These are phyloP conservation scores for Tauraco erythrolophus DNA, from an alignment of 2,113 vertebrate genomes.

Conservation along the genomic window DNA sequence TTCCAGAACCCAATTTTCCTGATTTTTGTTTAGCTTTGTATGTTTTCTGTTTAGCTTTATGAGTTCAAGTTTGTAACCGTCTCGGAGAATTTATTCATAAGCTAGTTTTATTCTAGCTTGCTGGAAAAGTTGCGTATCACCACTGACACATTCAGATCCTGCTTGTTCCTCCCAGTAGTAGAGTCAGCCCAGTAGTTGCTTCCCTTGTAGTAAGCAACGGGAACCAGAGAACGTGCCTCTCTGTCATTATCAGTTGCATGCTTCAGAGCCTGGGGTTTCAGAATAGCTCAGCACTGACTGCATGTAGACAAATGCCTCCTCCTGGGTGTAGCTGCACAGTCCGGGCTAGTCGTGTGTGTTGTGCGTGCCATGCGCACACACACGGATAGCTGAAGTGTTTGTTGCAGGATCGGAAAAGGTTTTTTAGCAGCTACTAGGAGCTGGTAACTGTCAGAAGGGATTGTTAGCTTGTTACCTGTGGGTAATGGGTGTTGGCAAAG, in stretches of 20 bases:
- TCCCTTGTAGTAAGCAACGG: not conserved
- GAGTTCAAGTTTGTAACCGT: not conserved
- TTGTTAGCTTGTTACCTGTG: not conserved
- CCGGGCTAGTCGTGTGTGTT: not conserved
- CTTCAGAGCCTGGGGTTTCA: not conserved
- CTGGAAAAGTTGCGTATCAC: constrained; percentile 34
- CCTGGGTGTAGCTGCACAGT: not conserved
- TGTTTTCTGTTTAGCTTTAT: not conserved
- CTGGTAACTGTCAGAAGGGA: not conserved
- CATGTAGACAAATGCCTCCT: not conserved
- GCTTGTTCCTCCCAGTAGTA: not conserved
- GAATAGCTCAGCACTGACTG: constrained; percentile 24
- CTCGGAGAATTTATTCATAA: not conserved
- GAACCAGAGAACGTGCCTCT: not conserved
- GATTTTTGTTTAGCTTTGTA: not conserved
- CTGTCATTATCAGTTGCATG: not conserved
- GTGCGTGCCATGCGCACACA: not conserved
- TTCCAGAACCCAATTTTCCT: not conserved
- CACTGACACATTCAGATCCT: constrained; percentile 23
- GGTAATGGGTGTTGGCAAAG: not conserved
- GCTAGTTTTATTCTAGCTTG: not conserved
- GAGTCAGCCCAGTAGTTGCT: not conserved
- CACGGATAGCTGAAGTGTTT: not conserved
- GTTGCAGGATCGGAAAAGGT: not conserved
- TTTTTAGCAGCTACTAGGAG: not conserved